Evolutionary conservation across 2,113 vertebrate species (phyloP).

Genomic region (Vidua chalybeata): DNA sequence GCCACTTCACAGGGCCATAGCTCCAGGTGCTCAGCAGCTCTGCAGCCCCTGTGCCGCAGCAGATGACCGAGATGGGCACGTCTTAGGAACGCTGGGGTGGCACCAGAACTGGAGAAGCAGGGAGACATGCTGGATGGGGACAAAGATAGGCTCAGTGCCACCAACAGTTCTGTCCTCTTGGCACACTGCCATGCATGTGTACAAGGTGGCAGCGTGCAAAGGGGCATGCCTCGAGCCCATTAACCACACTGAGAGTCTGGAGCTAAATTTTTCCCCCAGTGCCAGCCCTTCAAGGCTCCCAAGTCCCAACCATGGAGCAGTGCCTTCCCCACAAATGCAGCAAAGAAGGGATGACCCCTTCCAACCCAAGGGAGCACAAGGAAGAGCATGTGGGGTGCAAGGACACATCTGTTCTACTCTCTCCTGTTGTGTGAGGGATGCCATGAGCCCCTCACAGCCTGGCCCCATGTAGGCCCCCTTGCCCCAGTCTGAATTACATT

Average conservation of each 20-base stretch:
- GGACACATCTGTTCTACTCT: not conserved
- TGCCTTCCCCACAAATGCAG: not conserved
- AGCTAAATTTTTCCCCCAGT: not conserved
- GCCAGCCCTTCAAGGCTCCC: not conserved
- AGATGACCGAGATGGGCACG: not conserved
- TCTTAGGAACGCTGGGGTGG: not conserved
- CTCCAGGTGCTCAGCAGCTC: not conserved
- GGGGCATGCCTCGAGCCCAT: not conserved
- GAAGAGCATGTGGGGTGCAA: not conserved
- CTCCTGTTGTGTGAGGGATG: fast-evolving
- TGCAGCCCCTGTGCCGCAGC: fast-evolving
- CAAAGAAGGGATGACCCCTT: not conserved
- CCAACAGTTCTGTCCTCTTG: not conserved
- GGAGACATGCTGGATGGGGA: not conserved
- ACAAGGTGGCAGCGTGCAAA: not conserved
- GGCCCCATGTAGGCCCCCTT: not conserved
- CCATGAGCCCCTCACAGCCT: fast-evolving
- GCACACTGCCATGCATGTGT: not conserved
- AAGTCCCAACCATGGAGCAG: fast-evolving
- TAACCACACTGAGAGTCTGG: not conserved
- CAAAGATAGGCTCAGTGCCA: not conserved
- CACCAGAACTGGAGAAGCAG: not conserved
- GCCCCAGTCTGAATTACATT: not conserved
- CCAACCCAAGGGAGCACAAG: not conserved
- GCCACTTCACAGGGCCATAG: not conserved